Evolutionary conservation across 1,140 invertebrate species (phyloP), one percentile per base, ranked within the genome.

Genomic region (Platyscapa corneri): DNA sequence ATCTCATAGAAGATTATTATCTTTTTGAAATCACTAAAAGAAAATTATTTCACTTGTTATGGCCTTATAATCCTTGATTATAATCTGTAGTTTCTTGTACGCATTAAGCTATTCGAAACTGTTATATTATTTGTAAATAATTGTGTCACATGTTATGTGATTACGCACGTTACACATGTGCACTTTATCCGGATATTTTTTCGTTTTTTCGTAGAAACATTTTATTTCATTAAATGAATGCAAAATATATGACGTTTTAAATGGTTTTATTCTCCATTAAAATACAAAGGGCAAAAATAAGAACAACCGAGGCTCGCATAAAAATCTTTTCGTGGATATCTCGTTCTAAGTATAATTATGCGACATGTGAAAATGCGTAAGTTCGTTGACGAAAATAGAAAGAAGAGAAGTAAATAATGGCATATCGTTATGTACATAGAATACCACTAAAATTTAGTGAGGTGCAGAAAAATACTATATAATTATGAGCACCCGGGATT

Each of bases 391-490:
- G 32, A 70, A 78, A 78, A 67, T 42, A 78, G 46, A 67, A 42
- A 37, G 10, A 67, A 76, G 53, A 60, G 39, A 84, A 78, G 82
- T 67, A 46, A 67, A 53, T 84, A 84, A 84, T 84, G 74, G 42
- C 64, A 70, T 84, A 84, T 84, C 46, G n/a, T 84, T 78, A 84
- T 78, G 64, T 78, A 78, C 82, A 84, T 84, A 84, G 64, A 78
- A 84, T 70, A 67, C 42, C 27, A 53, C 60, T 67, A 84, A 84
- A 78, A 84, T 70, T 78, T 53, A 78, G 60, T 56, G 82, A 83
- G 82, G 72, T 75, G 70, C 46, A 60, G 81, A 83, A 60, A 83
- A 83, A 75, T 83, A 37, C 70, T 32, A 83, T 83, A 83, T 37
- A 83, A 83, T 53, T 72, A 65, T 42, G 79, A 32, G 16, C 64